Conservation (phyloP, 2,113 vertebrate genomes). For the Cyprinodon brontotheroides region DNA sequence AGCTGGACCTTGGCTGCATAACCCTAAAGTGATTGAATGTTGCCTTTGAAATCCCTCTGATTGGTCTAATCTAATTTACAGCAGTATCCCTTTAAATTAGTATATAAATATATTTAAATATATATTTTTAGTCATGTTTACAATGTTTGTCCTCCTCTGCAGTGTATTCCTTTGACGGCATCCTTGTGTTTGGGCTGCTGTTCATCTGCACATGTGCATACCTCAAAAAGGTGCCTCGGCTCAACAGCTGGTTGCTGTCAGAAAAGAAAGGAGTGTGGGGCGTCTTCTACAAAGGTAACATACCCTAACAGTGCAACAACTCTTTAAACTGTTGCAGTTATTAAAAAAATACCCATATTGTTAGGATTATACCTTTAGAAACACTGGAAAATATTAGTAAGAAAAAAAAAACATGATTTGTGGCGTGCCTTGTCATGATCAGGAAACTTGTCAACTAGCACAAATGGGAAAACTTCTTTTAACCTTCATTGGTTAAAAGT, state of each 20-base stretch:
- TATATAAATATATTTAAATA: not conserved
- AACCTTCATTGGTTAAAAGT: not conserved
- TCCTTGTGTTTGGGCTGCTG: slow-evolving; percentile 92
- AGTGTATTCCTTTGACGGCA: slow-evolving; percentile 92
- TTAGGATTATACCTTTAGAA: not conserved
- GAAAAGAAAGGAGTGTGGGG: slow-evolving; percentile 96
- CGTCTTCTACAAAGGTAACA: slow-evolving; percentile 93
- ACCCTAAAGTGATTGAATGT: not conserved
- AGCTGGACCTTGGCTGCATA: not conserved
- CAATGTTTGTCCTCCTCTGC: slow-evolving; percentile 11
- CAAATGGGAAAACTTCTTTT: not conserved
- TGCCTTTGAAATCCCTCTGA: not conserved
- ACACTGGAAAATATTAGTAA: not conserved
- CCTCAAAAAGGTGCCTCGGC: slow-evolving; percentile 93
- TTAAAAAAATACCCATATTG: not conserved
- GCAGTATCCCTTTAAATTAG: too few relatives aligned
- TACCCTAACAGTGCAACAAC: not conserved
- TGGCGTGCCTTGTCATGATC: not conserved
- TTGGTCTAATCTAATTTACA: not conserved
- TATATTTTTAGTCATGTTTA: too few relatives aligned
- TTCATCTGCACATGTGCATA: slow-evolving; percentile 97
- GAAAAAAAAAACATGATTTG: not conserved
- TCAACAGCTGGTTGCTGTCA: slow-evolving; percentile 90
- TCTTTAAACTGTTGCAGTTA: not conserved
- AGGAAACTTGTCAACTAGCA: not conserved